Evolutionary conservation across 1,140 invertebrate species (phyloP).

Genomic region (Xylocopa sonorina): DNA sequence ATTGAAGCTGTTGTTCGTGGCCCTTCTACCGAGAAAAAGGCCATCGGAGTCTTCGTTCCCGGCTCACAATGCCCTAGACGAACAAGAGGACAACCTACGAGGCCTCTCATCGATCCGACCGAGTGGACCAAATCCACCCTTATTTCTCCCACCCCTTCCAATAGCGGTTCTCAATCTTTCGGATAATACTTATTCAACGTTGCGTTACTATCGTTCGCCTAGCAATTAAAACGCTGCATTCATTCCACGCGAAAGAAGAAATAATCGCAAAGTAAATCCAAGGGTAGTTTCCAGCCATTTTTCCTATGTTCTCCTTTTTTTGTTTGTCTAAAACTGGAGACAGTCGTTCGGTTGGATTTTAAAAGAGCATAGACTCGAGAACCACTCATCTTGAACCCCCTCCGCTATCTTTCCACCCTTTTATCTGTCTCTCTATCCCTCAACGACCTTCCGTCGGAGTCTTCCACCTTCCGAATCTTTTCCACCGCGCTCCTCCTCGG

Average conservation of each 20-base stretch:
- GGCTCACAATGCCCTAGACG: slow-evolving; percentile 50
- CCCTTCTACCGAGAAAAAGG: slow-evolving; percentile 15
- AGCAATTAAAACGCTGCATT: too few relatives aligned
- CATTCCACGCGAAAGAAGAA: too few relatives aligned
- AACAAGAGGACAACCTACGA: slow-evolving; percentile 53
- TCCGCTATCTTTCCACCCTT: too few relatives aligned
- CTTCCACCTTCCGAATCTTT: slow-evolving; percentile 19
- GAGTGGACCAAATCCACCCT: slow-evolving; percentile 31
- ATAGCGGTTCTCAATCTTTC: slow-evolving; percentile 9
- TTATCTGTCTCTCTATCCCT: background rate
- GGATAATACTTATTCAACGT: too few relatives aligned
- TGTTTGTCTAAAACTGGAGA: background rate
- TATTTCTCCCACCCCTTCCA: background rate
- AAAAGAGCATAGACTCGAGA: background rate
- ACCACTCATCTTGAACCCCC: background rate
- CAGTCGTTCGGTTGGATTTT: background rate
- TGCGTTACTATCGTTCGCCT: too few relatives aligned
- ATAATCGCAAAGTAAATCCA: too few relatives aligned
- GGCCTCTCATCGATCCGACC: slow-evolving; percentile 40
- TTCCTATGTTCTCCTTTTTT: too few relatives aligned
- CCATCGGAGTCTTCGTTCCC: slow-evolving; percentile 51
- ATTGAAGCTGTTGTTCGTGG: slow-evolving; percentile 7
- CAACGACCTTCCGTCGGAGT: background rate
- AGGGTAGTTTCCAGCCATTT: too few relatives aligned
- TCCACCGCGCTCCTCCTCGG: background rate